Evolutionary conservation across 2,113 vertebrate genomes (phyloP).

Genomic region (Mastomys natalensis): DNA sequence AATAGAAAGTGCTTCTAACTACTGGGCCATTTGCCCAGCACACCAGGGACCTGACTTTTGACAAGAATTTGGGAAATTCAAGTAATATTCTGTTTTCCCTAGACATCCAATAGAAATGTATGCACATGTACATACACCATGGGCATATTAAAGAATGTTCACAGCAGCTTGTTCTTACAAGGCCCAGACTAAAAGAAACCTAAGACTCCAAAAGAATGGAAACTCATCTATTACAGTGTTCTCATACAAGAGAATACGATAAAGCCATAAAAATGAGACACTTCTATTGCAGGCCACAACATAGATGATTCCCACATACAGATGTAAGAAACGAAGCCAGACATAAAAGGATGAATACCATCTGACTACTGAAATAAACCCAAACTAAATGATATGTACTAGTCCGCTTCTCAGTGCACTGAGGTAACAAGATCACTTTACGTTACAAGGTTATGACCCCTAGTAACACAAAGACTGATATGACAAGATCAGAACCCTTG

Average conservation of each 20-base stretch:
- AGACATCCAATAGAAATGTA: background rate
- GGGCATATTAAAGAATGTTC: background rate
- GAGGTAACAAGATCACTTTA: background rate
- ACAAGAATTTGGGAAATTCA: background rate
- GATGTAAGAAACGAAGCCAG: background rate
- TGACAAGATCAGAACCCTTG: background rate
- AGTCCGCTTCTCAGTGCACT: background rate
- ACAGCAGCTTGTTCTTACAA: background rate
- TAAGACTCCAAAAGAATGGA: background rate
- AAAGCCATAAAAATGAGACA: background rate
- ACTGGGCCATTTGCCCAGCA: background rate
- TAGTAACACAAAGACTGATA: background rate
- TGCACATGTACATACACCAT: background rate
- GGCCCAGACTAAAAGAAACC: background rate
- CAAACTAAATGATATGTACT: background rate
- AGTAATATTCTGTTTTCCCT: background rate
- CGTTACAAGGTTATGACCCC: background rate
- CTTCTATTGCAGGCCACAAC: background rate
- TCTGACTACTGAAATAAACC: background rate
- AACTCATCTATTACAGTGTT: background rate
- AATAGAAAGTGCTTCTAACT: background rate
- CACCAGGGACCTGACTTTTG: background rate
- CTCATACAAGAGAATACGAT: background rate
- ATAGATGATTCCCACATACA: background rate
- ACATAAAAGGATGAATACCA: background rate